phyloP scores from a whole-genome alignment of 2,797 vertebrate species.

The Rhinichthys osculus region DNA sequence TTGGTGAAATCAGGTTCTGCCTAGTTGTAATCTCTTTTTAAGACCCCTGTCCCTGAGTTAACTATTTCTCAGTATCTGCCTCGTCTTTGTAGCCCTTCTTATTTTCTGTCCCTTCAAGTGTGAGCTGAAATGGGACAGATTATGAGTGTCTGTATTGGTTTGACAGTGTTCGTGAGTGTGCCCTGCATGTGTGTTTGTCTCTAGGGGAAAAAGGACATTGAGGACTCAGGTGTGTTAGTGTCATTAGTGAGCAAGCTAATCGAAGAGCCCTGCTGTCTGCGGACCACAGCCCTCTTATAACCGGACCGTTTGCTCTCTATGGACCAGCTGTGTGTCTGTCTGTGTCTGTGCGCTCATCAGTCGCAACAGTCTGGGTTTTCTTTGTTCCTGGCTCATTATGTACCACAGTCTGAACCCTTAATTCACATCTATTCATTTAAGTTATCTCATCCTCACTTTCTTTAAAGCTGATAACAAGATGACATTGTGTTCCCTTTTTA shows the following conservation, averaged over 20 bases:
- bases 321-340: constrained; percentile 45
- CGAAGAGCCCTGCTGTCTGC: constrained; percentile 46
- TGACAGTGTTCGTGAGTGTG: constrained; percentile 16
- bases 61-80: not conserved
- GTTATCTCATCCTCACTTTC: constrained; percentile 2
- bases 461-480: constrained; percentile 10
- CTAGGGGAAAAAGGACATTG: constrained; percentile 55
- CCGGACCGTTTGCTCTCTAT: constrained; percentile 26
- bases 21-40: not conserved
- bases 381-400: constrained; percentile 26
- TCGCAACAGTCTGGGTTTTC: constrained; percentile 20
- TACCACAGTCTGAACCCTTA: constrained; percentile 2
- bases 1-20: too few relatives aligned
- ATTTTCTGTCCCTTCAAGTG: constrained; percentile 22
- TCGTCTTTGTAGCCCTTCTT: not conserved
- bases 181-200: constrained; percentile 18
- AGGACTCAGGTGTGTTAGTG: constrained; percentile 78
- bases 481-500: constrained; percentile 20
- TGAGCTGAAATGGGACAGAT: not conserved
- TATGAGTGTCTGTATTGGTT: not conserved
- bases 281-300: constrained; percentile 42
- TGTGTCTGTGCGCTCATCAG: not conserved
- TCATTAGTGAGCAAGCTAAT: constrained; percentile 67
- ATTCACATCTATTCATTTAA: constrained; percentile 21
- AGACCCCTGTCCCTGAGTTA: not conserved